These are phyloP conservation scores for Charanyca ferruginea DNA, from an alignment of 2,888 invertebrate species.

Conservation along the genomic window DNA sequence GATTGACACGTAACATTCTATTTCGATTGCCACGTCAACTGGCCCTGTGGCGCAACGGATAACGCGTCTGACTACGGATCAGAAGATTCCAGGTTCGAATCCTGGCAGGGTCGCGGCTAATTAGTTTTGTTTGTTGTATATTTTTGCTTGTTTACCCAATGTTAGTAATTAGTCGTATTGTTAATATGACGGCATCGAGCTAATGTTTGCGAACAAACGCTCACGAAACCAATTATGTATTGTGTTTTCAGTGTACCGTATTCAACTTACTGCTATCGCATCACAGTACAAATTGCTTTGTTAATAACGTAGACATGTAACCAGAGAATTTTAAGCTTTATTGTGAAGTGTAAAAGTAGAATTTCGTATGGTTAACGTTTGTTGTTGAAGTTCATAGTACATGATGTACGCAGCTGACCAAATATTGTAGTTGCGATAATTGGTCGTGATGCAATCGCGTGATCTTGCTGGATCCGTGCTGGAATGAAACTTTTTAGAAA, in stretches of 20 bases:
- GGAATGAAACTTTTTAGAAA: slow-evolving; percentile 61
- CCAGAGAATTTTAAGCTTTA: slow-evolving; percentile 61
- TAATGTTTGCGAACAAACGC: slow-evolving; percentile 82
- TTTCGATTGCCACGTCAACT: slow-evolving; percentile 37
- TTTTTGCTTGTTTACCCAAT: slow-evolving; percentile 69
- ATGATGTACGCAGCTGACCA: slow-evolving; percentile 88
- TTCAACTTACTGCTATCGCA: slow-evolving; percentile 66
- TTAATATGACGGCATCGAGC: slow-evolving; percentile 79
- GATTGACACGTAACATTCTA: slow-evolving; percentile 37
- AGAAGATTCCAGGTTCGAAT: slow-evolving; percentile 94
- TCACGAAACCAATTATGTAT: slow-evolving; percentile 70
- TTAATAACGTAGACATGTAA: slow-evolving; percentile 23
- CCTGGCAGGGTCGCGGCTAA: slow-evolving; percentile 92
- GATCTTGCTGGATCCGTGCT: slow-evolving; percentile 77
- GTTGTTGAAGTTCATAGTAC: slow-evolving; percentile 73
- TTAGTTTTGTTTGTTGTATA: slow-evolving; percentile 81
- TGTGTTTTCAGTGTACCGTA: slow-evolving; percentile 55
- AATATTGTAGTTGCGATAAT: slow-evolving; percentile 90
- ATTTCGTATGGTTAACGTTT: slow-evolving; percentile 51
- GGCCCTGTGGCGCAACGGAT: slow-evolving; percentile 93
- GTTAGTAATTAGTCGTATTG: slow-evolving; percentile 80
- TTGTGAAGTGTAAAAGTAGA: slow-evolving; percentile 21
- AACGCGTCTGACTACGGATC: slow-evolving; percentile 94
- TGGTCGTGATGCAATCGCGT: slow-evolving; percentile 90
- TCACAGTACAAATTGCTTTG: slow-evolving; percentile 73